phyloP scores from a whole-genome alignment of 2,113 vertebrate genomes.

The Brachionichthys hirsutus region DNA sequence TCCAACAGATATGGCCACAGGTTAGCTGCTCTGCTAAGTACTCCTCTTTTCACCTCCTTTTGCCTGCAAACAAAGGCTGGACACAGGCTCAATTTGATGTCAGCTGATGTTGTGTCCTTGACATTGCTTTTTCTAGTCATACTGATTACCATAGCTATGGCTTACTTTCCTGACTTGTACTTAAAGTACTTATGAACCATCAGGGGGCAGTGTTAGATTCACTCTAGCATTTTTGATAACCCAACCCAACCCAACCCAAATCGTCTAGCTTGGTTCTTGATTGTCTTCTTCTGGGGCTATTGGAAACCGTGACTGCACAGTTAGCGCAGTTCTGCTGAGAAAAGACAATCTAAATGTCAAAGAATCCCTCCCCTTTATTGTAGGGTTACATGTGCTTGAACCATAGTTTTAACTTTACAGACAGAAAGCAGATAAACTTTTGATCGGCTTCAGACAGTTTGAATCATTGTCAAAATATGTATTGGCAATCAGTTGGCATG shows the following conservation, averaged over 20 bases:
- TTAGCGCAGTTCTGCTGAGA: constrained; percentile 33
- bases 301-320: constrained; percentile 38
- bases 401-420: constrained; percentile 67
- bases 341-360: constrained; percentile 51
- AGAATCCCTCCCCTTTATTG: constrained; percentile 44
- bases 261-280: constrained; percentile 22
- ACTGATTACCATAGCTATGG: not conserved
- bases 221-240: constrained; percentile 2
- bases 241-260: constrained; percentile 34
- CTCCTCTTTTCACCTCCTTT: constrained; percentile 67
- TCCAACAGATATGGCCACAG: constrained; percentile 81
- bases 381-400: too few species aligned
- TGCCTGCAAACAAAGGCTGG: constrained; percentile 68
- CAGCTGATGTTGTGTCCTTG: constrained; percentile 36
- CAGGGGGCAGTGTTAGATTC: constrained; percentile 56
- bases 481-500: constrained; percentile 55
- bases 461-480: constrained; percentile 42
- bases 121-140: constrained; percentile 7
- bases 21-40: constrained; percentile 86
- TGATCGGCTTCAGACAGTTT: constrained; percentile 63
- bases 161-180: constrained; percentile 13
- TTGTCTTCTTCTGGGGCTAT: constrained; percentile 38
- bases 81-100: constrained; percentile 48
- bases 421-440: constrained; percentile 52
- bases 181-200: constrained; percentile 41